phyloP scores from a whole-genome alignment of 2,113 vertebrate genomes.

The Brachyhypopomus gauderio region DNA sequence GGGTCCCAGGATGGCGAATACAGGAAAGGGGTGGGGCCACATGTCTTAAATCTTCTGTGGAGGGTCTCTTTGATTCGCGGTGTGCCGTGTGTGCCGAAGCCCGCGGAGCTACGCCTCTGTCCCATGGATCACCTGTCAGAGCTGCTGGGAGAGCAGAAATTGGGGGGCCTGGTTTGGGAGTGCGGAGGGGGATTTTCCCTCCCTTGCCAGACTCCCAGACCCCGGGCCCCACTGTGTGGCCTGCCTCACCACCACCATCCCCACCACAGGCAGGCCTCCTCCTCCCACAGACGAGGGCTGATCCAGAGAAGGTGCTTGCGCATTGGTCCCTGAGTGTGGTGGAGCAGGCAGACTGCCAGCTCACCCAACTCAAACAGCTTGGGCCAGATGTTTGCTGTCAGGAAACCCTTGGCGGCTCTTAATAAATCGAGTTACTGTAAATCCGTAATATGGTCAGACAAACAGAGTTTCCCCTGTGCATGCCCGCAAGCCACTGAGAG shows the following conservation, averaged over 20 bases:
- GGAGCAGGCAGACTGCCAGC: conserved; percentile 66
- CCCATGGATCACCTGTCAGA: conserved; percentile 71
- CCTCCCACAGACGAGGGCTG: conserved; percentile 24
- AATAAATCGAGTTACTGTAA: conserved; percentile 76
- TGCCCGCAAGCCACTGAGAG: conserved; percentile 52
- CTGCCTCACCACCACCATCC: conserved; percentile 57
- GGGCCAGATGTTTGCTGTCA: conserved; percentile 77
- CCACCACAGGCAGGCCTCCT: conserved; percentile 52
- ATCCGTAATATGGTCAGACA: conserved; percentile 70
- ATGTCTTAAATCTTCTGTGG: conserved; percentile 71
- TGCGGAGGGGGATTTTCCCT: conserved; percentile 35
- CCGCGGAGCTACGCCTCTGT: conserved; percentile 62
- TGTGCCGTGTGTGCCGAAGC: conserved; percentile 61
- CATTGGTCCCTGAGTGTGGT: conserved; percentile 60
- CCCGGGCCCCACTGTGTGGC: conserved; percentile 74
- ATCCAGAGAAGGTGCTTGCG: conserved; percentile 59
- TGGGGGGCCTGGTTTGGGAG: conserved; percentile 56
- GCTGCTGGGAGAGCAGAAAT: conserved; percentile 64
- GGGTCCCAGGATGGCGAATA: conserved; percentile 31
- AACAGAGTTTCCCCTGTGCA: conserved; percentile 66
- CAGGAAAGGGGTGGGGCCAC: conserved; percentile 48
- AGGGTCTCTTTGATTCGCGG: conserved; percentile 68
- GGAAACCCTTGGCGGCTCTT: conserved; percentile 65
- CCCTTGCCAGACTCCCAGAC: conserved; percentile 68
- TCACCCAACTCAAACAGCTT: conserved; percentile 62